phyloP scores from a whole-genome alignment of 2,797 vertebrate genomes.

The Fundulus diaphanus region DNA sequence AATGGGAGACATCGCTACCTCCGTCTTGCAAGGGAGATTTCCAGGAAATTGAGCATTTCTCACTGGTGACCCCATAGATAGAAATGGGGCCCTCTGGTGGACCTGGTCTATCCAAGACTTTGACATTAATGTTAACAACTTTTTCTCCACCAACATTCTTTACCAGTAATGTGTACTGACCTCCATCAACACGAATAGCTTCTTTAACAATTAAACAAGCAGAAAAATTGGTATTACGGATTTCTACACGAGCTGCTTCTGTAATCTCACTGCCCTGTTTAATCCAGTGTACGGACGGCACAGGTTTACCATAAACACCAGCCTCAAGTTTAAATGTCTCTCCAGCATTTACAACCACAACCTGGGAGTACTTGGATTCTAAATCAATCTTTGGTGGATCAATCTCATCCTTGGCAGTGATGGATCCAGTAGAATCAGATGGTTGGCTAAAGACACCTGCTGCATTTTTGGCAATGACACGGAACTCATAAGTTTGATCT shows the following conservation, averaged over 20 bases:
- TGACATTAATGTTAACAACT: conserved; percentile 89
- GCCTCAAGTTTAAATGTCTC: conserved; percentile 93
- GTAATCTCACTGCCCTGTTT: conserved; percentile 88
- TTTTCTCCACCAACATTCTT: conserved; percentile 98
- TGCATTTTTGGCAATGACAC: conserved; percentile 95
- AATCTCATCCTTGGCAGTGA: conserved; percentile 96
- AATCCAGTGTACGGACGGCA: conserved; percentile 90
- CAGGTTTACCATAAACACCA: conserved; percentile 90
- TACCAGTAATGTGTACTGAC: conserved; percentile 90
- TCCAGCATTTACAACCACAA: conserved; percentile 90
- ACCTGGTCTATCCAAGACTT: conserved; percentile 96
- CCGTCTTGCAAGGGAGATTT: conserved; percentile 95
- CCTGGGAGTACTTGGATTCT: conserved; percentile 92
- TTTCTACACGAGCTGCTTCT: conserved; percentile 90
- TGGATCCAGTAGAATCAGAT: conserved; percentile 94
- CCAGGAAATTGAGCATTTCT: conserved; percentile 95
- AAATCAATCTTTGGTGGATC: conserved; percentile 94
- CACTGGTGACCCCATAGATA: conserved; percentile 89
- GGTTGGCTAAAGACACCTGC: conserved; percentile 91
- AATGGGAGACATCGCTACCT: conserved; percentile 94
- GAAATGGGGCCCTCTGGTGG: conserved; percentile 93
- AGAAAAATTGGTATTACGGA: conserved; percentile 92
- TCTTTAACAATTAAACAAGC: conserved; percentile 92
- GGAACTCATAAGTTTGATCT: conserved; percentile 95
- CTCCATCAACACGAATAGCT: conserved; percentile 92